Conservation (phyloP, 2,888 invertebrate genomes). For the Tetrapedia diversipes region DNA sequence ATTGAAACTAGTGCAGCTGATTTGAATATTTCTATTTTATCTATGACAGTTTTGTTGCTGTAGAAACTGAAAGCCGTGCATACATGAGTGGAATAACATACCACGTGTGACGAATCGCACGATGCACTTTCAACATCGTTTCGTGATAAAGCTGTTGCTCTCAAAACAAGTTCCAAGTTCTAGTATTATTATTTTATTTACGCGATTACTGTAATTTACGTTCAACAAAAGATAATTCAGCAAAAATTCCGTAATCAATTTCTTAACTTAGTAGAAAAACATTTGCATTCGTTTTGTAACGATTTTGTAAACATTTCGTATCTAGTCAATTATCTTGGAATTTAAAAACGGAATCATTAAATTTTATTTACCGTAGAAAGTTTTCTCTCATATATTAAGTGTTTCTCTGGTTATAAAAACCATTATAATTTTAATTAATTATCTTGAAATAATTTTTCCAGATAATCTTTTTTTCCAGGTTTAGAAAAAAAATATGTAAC, state of each 20-base stretch:
- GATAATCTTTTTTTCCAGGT: background rate
- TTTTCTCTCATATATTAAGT: too few species aligned
- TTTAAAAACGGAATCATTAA: background rate
- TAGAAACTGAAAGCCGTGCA: conserved; percentile 8
- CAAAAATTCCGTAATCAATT: too few species aligned
- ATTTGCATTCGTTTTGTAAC: too few species aligned
- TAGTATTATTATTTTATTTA: background rate
- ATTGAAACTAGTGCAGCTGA: conserved; percentile 33
- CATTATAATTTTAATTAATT: background rate
- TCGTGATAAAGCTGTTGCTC: conserved; percentile 12
- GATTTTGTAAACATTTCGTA: too few species aligned
- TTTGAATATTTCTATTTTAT: conserved; percentile 29
- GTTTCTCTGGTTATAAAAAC: too few species aligned
- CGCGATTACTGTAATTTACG: background rate
- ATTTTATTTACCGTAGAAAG: background rate
- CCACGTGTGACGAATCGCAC: conserved; percentile 7
- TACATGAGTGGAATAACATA: background rate
- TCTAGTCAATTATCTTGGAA: background rate
- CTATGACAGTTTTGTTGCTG: conserved; percentile 17
- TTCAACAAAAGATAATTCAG: background rate
- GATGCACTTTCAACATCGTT: conserved; percentile 1
- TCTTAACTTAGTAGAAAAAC: too few species aligned
- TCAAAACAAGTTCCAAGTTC: background rate
- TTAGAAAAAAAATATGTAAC: background rate
- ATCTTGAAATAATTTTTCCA: background rate